Evolutionary conservation across 2,113 vertebrate genomes (phyloP).

Genomic region (Globicephala melas): DNA sequence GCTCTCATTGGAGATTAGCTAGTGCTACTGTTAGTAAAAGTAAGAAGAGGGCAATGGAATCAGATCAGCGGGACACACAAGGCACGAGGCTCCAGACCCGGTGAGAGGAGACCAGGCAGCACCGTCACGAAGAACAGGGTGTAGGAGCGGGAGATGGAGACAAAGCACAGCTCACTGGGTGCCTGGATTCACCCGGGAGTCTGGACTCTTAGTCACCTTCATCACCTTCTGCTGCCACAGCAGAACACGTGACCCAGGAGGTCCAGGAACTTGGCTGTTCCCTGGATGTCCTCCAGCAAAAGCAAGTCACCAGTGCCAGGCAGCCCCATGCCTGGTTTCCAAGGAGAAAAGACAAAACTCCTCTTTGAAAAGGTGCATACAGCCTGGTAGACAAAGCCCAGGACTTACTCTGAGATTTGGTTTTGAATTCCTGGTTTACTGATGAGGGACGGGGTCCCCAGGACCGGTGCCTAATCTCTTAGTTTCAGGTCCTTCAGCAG

Average conservation of each 20-base stretch:
- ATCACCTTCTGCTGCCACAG: background rate
- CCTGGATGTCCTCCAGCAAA: background rate
- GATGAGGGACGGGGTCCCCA: background rate
- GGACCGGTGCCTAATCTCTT: background rate
- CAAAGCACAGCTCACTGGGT: background rate
- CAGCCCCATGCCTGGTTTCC: background rate
- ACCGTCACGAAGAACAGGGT: no score
- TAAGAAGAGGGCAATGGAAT: background rate
- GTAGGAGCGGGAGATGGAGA: fast-evolving
- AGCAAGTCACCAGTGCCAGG: background rate
- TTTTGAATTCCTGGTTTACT: background rate
- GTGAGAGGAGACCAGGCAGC: fast-evolving
- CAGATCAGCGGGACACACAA: no score
- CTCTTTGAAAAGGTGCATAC: background rate
- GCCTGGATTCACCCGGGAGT: background rate
- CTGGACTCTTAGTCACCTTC: background rate
- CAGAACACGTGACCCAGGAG: background rate
- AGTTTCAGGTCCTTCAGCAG: background rate
- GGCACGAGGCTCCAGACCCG: fast-evolving
- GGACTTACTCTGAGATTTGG: background rate
- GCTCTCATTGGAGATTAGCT: background rate
- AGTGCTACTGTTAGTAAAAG: background rate
- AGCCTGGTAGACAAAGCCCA: background rate
- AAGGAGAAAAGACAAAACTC: background rate
- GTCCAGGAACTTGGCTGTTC: no score